Evolutionary conservation across 2,113 vertebrate genomes (phyloP).

Genomic region (Hemichromis elongatus): DNA sequence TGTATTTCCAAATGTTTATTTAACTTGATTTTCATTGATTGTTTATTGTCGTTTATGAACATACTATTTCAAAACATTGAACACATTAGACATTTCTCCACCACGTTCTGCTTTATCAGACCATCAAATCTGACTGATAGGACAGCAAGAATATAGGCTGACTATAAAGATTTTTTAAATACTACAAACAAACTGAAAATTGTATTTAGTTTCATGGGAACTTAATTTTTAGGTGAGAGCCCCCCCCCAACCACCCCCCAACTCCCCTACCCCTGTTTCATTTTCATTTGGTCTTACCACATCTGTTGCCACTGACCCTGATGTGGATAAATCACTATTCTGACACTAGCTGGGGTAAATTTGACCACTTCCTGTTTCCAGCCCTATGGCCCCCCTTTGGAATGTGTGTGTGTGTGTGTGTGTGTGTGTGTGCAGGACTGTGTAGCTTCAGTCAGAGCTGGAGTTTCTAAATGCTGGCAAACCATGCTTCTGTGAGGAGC

Average conservation of each 20-base stretch:
- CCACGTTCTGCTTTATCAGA: not conserved
- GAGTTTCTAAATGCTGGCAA: conserved; percentile 66
- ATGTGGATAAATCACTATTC: conserved; percentile 59
- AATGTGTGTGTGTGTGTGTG: conserved; percentile 58
- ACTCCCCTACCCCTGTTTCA: not conserved
- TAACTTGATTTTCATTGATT: not conserved
- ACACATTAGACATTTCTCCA: not conserved
- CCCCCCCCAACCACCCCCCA: not conserved
- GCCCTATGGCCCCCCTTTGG: conserved; percentile 68
- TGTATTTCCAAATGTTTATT: not conserved
- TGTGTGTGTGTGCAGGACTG: conserved; percentile 51
- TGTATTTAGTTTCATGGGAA: not conserved
- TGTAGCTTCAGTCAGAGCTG: conserved; percentile 49
- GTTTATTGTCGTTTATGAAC: not conserved
- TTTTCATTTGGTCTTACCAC: conserved; percentile 44
- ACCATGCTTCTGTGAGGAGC: conserved; percentile 40
- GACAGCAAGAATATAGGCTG: not conserved
- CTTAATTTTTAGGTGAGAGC: not conserved
- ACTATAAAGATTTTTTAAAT: not conserved
- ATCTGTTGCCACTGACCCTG: conserved; percentile 64
- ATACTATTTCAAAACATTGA: not conserved
- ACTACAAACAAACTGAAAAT: not conserved
- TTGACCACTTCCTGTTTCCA: conserved; percentile 70
- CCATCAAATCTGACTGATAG: not conserved
- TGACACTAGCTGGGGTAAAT: conserved; percentile 67